phyloP scores from a whole-genome alignment of 2,797 vertebrate genomes.

The Gobionotothen gibberifrons region DNA sequence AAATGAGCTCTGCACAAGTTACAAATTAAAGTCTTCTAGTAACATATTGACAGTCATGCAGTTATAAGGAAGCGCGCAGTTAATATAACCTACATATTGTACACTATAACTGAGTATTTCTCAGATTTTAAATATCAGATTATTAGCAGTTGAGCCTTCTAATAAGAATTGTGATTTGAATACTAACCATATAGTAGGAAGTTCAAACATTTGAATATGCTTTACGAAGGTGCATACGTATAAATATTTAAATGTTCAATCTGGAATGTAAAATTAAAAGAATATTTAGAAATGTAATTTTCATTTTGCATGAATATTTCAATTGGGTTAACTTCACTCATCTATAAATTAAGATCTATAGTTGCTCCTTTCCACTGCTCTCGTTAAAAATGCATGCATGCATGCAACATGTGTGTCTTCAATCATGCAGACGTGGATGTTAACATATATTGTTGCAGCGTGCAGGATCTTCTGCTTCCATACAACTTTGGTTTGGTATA shows the following conservation, averaged over 20 bases:
- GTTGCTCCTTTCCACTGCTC: constrained; percentile 28
- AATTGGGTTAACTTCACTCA: constrained; percentile 57
- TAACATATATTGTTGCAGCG: constrained; percentile 17
- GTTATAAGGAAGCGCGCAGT: background rate
- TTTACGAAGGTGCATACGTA: constrained; percentile 21
- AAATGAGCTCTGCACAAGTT: background rate
- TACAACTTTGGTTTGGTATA: constrained; percentile 11
- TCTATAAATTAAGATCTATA: constrained; percentile 54
- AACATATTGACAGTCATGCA: background rate
- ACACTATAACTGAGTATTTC: background rate
- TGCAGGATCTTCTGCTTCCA: constrained; percentile 8
- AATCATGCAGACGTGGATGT: constrained; percentile 10
- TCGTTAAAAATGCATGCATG: constrained; percentile 51
- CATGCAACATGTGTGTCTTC: constrained; percentile 49
- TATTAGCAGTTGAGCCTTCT: background rate
- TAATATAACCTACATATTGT: background rate
- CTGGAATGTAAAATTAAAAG: constrained; percentile 28
- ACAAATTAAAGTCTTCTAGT: background rate
- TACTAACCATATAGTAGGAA: background rate
- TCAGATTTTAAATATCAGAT: background rate
- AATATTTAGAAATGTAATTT: constrained; percentile 36
- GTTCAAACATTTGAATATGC: constrained; percentile 26
- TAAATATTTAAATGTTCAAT: constrained; percentile 38
- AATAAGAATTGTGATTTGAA: constrained; percentile 2
- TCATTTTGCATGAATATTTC: constrained; percentile 57